A percentile compares a stretch with the other conserved stretches of the same genome.
These are phyloP conservation scores for Liparis tanakae DNA, from an alignment of 2,797 vertebrate species.

Conservation along the genomic window DNA sequence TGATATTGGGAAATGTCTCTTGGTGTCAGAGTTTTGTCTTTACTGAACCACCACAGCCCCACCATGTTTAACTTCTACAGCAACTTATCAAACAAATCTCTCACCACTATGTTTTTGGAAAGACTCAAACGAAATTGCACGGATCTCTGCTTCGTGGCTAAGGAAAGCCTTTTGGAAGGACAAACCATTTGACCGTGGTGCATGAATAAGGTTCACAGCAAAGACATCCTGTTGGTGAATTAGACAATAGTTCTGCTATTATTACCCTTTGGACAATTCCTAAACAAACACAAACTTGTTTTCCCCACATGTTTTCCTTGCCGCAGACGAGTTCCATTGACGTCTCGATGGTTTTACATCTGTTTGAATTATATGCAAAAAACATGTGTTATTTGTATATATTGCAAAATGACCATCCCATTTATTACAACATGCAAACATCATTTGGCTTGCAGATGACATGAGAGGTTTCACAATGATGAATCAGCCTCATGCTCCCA, in stretches of 20 bases:
- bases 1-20: not conserved
- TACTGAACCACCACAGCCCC: no score
- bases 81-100: not conserved
- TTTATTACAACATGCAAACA: not conserved
- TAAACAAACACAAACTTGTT: no score
- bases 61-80: not conserved
- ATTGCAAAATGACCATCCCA: not conserved
- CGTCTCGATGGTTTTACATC: not conserved
- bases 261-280: no score
- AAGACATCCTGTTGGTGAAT: no score
- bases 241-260: no score
- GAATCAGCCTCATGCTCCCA: not conserved
- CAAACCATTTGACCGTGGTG: not conserved
- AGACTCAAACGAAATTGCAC: not conserved
- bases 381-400: not conserved
- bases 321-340: not conserved
- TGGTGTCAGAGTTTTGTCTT: not conserved
- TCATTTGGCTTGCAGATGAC: not conserved
- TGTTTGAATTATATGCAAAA: conserved; percentile 12
- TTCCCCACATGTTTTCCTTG: not conserved
- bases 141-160: not conserved
- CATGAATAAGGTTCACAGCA: no score
- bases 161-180: not conserved
- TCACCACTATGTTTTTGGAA: not conserved
- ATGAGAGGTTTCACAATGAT: conserved; percentile 3